These are phyloP conservation scores for Phlogophora meticulosa DNA, from an alignment of 2,888 invertebrate species.

Conservation along the genomic window DNA sequence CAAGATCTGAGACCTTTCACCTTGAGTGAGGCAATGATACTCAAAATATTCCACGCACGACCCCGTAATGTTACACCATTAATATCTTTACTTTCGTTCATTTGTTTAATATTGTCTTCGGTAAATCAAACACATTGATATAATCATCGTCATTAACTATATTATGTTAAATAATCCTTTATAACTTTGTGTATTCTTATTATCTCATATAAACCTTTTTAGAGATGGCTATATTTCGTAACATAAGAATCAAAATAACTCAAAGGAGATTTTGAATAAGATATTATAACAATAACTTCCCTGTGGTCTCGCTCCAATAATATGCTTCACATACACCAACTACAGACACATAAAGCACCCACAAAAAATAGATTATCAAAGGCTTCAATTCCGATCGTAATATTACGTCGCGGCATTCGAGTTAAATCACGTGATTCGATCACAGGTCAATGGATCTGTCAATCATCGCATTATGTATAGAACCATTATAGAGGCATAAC, in stretches of 20 bases:
- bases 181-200: neutral
- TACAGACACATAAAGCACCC: constrained; percentile 3
- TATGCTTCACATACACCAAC: constrained; percentile 5
- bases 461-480: constrained; percentile 53
- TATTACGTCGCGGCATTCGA: constrained; percentile 50
- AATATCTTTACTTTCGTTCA: constrained; percentile 71
- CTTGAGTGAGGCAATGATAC: constrained; percentile 72
- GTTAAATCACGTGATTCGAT: constrained; percentile 41
- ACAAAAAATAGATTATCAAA: constrained; percentile 49
- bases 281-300: constrained; percentile 20
- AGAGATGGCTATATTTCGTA: neutral
- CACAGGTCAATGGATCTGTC: constrained; percentile 52
- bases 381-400: constrained; percentile 36
- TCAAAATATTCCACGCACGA: constrained; percentile 75
- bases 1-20: constrained; percentile 78
- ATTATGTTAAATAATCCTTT: constrained; percentile 13
- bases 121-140: constrained; percentile 56
- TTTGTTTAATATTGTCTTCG: constrained; percentile 69
- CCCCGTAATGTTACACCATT: constrained; percentile 74
- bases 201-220: neutral
- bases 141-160: constrained; percentile 34
- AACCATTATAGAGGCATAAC: constrained; percentile 39
- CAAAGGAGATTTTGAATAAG: constrained; percentile 20
- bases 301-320: constrained; percentile 35
- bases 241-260: constrained; percentile 16